Evolutionary conservation across 35 echinoderm and acorn worm genomes (phyloP), one percentile per base, ranked within the genome.

Genomic region (Lytechinus pictus): DNA sequence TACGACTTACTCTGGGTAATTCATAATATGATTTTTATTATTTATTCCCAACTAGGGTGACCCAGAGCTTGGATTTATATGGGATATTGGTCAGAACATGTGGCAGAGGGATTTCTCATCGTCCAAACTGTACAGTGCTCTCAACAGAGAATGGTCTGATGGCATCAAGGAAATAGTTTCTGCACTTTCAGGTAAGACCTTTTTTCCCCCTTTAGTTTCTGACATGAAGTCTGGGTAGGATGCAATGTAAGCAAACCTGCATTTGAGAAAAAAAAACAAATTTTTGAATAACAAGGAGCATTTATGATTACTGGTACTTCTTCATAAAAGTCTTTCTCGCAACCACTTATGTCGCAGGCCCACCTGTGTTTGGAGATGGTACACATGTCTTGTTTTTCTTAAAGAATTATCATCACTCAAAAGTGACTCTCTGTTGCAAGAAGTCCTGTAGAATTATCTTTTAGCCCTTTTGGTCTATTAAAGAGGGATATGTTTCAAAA

Each of bases 101-200:
- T 99, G 98, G 98, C 97, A 96, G 28, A 61, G 97, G 71, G 95
- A 99, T 89, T 99, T 97, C 95, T 87, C 96, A 6, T 96, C 96
- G 3, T 96, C 98, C 14, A 93, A 93, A 24, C n/a, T 93, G 52
- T 99, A 99, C 86, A 95, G 89, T 51, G 71, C 96, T 61, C 95
- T 99, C 14, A 96, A 96, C 51, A 96, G 97, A 89, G 98, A 99
- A 53, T 99, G 98, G 98, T 99, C 98, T 24, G 98, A 99, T 27
- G 92, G 92, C 58, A 94, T 98, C 88, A 98, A 99, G 92, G 94
- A 95, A 10, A 91, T 98, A 19, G 98, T 99, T 95, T 55, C 87
- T 56, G 94, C 95, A 58, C 94, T 98, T 91, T 57, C 28, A 92
- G 96, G 97, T 98, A 94, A 58, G 97, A 52, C 8, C 1, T 7